Conservation (phyloP, 1,140 invertebrate species). For the Cydia amplana region DNA sequence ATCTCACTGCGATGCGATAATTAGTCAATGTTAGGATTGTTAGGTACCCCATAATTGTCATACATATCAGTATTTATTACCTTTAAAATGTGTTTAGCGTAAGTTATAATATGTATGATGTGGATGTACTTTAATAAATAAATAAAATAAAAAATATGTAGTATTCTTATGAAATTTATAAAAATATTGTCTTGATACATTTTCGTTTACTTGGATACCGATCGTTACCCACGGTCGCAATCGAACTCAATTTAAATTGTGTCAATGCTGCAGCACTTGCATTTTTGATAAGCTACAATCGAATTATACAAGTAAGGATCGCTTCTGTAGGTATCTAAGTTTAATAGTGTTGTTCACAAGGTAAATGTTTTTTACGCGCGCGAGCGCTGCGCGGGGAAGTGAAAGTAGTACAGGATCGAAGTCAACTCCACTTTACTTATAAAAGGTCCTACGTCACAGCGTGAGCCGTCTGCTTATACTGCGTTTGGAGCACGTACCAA, state of each 20-base stretch:
- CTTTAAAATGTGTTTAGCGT: too few relatives aligned
- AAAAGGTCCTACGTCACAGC: not conserved
- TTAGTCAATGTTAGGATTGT: too few relatives aligned
- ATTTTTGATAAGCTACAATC: not conserved
- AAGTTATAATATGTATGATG: too few relatives aligned
- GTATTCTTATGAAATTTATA: too few relatives aligned
- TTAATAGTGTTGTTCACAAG: not conserved
- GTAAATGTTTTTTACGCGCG: slow-evolving; percentile 2
- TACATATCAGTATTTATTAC: too few relatives aligned
- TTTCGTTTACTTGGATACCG: not conserved
- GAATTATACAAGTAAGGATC: not conserved
- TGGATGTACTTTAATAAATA: too few relatives aligned
- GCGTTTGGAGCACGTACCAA: not conserved
- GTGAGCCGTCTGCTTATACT: not conserved
- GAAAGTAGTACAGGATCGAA: slow-evolving; percentile 9
- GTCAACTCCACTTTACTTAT: not conserved
- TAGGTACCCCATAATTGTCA: too few relatives aligned
- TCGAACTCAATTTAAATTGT: not conserved
- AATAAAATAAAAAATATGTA: too few relatives aligned
- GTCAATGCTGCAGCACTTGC: not conserved
- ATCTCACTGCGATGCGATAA: too few relatives aligned
- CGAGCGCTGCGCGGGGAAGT: slow-evolving; percentile 3
- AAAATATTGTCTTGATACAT: too few relatives aligned
- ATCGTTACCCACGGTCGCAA: not conserved
- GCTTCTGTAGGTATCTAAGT: slow-evolving; percentile 6